Conservation (phyloP, 2,888 invertebrate species). For the Macrosiphum euphorbiae region DNA sequence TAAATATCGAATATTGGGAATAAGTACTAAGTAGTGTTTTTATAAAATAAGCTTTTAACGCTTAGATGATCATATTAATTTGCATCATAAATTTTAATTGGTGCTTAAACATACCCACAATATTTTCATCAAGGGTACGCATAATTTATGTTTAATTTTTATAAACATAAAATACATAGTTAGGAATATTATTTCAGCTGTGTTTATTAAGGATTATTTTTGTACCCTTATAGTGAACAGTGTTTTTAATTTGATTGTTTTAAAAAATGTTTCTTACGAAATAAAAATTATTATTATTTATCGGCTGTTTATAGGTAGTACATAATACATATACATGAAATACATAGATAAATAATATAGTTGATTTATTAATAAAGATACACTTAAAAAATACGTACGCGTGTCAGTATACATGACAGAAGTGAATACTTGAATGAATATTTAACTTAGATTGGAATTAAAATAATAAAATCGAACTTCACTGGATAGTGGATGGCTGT, state of each 20-base stretch:
- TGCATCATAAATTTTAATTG: background rate
- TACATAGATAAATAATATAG: background rate
- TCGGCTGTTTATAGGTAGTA: background rate
- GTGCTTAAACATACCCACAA: background rate
- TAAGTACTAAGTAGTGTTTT: background rate
- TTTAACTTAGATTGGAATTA: too few relatives aligned
- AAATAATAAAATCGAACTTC: too few relatives aligned
- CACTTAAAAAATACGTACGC: background rate
- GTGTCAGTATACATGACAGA: too few relatives aligned
- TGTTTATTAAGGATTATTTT: background rate
- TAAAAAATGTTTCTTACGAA: background rate
- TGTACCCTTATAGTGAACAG: background rate
- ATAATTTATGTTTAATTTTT: background rate
- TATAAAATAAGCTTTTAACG: background rate
- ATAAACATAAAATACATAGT: background rate
- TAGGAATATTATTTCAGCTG: background rate
- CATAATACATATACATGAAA: background rate
- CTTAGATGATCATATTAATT: background rate
- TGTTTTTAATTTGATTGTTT: background rate
- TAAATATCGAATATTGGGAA: too few relatives aligned
- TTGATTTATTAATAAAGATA: background rate
- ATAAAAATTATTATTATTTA: too few relatives aligned
- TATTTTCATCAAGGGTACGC: background rate
- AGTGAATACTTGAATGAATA: too few relatives aligned
- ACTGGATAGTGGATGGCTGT: too few relatives aligned